A percentile compares a stretch with the other conserved stretches of the same genome.
These are phyloP conservation scores for Mesocricetus auratus DNA, from an alignment of 2,113 vertebrate species.

Conservation along the genomic window DNA sequence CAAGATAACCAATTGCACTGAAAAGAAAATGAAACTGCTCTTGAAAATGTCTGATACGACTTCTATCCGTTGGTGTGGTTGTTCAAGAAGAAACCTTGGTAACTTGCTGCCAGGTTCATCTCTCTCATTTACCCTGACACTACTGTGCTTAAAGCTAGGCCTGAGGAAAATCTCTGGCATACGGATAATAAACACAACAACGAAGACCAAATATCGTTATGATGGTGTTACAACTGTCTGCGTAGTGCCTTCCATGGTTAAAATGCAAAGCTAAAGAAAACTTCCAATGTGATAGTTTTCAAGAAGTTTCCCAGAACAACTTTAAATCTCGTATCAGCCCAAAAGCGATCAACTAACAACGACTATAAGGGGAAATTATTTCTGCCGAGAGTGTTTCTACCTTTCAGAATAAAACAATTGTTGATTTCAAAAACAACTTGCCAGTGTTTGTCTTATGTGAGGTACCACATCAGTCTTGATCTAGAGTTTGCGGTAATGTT, in stretches of 20 bases:
- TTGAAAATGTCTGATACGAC: conserved; percentile 94
- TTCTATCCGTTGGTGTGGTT: conserved; percentile 94
- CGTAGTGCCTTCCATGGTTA: conserved; percentile 92
- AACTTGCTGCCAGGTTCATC: conserved; percentile 92
- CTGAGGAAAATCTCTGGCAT: conserved; percentile 94
- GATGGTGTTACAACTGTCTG: conserved; percentile 94
- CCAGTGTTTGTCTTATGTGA: conserved; percentile 17
- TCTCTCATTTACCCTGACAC: conserved; percentile 91
- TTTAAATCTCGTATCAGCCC: conserved; percentile 23
- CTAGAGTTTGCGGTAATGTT: neutral
- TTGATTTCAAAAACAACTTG: conserved; percentile 10
- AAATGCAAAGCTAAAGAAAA: conserved; percentile 87
- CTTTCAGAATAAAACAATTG: conserved; percentile 39
- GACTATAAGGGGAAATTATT: conserved; percentile 4
- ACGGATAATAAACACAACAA: conserved; percentile 72
- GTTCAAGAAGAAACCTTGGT: conserved; percentile 93
- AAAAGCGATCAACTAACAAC: conserved; percentile 31
- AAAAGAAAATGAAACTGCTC: conserved; percentile 95
- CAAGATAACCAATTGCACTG: conserved; percentile 97
- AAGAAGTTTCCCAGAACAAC: conserved; percentile 81
- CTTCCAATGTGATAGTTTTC: neutral
- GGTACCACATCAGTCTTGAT: neutral
- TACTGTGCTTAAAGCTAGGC: conserved; percentile 93
- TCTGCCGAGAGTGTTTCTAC: neutral
- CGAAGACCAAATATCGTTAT: conserved; percentile 93